These are phyloP conservation scores for Calephelis nemesis DNA, from an alignment of 1,140 invertebrate genomes.

Conservation along the genomic window DNA sequence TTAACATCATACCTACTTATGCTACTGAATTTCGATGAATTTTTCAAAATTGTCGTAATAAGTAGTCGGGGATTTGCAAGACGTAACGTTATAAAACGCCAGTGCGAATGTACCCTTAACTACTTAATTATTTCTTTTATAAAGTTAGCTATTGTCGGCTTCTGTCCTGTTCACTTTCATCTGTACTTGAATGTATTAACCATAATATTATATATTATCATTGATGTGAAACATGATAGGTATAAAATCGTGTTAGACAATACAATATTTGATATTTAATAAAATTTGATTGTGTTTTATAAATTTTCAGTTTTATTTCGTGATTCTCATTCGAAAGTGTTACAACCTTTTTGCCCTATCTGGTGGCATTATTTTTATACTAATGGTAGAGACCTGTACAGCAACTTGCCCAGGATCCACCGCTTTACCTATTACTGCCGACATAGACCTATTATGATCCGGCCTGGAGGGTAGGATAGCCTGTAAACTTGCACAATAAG, in stretches of 20 bases:
- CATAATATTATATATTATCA: conserved; percentile 63
- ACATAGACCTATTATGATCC: too few species aligned
- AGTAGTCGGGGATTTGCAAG: not conserved
- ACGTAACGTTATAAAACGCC: not conserved
- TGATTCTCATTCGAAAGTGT: too few species aligned
- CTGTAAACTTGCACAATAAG: too few species aligned
- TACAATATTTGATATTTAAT: conserved; percentile 79
- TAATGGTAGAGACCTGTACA: too few species aligned
- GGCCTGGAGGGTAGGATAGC: too few species aligned
- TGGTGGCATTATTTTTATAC: too few species aligned
- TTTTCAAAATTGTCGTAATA: not conserved
- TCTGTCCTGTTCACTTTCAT: conserved; percentile 47
- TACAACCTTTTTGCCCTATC: too few species aligned
- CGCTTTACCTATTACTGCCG: too few species aligned
- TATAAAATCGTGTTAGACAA: conserved; percentile 78
- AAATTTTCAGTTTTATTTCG: conserved; percentile 50
- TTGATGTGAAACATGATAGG: conserved; percentile 77
- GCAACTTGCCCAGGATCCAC: too few species aligned
- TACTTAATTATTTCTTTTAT: conserved; percentile 27
- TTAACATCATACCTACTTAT: too few species aligned
- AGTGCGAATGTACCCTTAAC: conserved; percentile 2
- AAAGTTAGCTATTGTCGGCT: conserved; percentile 39
- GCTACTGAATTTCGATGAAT: too few species aligned
- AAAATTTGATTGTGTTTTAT: conserved; percentile 79
- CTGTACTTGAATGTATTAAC: conserved; percentile 63